phyloP scores from a whole-genome alignment of 2,797 vertebrate genomes.

The Gallinago nigripennis region DNA sequence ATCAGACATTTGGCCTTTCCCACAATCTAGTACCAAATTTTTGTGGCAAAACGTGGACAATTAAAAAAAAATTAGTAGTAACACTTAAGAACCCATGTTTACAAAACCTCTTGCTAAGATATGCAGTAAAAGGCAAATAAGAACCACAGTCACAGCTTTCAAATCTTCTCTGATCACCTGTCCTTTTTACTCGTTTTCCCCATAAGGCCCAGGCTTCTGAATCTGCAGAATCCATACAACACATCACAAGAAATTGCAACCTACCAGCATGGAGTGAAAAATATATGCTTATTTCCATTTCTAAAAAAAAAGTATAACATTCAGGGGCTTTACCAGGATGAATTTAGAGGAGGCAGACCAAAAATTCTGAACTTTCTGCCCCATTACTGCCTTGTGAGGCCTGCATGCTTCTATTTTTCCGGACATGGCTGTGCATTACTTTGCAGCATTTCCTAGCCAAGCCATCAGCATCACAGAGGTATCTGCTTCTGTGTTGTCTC shows the following conservation, averaged over 20 bases:
- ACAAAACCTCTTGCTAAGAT: neutral
- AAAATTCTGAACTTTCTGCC: neutral
- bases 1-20: neutral
- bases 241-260: neutral
- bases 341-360: neutral
- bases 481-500: neutral
- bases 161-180: neutral
- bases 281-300: neutral
- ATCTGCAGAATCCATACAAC: neutral
- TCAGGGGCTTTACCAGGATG: neutral
- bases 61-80: neutral
- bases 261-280: neutral
- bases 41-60: neutral
- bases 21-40: neutral
- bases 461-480: neutral
- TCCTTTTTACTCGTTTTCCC: neutral
- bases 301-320: neutral
- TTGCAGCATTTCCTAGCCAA: neutral
- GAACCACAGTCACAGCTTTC: neutral
- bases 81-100: fast-evolving
- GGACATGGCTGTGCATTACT: neutral
- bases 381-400: neutral
- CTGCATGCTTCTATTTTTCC: no score
- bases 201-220: neutral
- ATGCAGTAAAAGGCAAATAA: neutral